phyloP scores from a whole-genome alignment of 2,888 invertebrate genomes.

The Drosophila paramelanica region DNA sequence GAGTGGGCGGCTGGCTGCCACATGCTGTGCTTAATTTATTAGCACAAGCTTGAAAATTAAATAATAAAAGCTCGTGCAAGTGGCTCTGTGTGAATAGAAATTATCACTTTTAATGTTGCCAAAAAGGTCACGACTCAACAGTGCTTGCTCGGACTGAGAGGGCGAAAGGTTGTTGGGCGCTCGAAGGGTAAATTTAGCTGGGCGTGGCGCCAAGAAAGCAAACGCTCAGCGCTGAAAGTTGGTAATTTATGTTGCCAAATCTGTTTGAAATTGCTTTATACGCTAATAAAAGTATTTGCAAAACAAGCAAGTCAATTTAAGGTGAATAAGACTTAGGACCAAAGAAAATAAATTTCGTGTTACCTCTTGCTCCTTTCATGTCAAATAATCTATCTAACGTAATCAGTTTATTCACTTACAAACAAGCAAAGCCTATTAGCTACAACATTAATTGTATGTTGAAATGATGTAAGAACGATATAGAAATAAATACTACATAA shows the following conservation, averaged over 20 bases:
- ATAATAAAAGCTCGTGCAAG: conserved; percentile 77
- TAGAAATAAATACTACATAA: neutral
- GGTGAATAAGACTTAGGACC: conserved; percentile 27
- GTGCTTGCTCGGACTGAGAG: neutral
- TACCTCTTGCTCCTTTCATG: neutral
- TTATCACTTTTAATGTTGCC: conserved; percentile 79
- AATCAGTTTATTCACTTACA: conserved; percentile 8
- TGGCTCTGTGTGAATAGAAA: conserved; percentile 69
- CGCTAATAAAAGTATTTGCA: conserved; percentile 64
- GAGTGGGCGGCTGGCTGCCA: conserved; percentile 47
- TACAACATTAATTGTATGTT: neutral
- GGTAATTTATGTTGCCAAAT: conserved; percentile 74
- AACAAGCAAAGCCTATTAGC: neutral
- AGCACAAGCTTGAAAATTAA: conserved; percentile 71
- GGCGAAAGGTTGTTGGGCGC: neutral
- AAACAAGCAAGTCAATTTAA: conserved; percentile 56
- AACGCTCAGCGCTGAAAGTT: conserved; percentile 34
- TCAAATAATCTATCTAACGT: conserved; percentile 3
- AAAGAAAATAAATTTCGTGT: conserved; percentile 11
- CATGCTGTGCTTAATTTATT: conserved; percentile 74
- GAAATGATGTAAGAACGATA: neutral
- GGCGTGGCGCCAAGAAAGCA: conserved; percentile 54
- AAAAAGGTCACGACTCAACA: conserved; percentile 71
- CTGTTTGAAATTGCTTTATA: conserved; percentile 72
- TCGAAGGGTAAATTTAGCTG: conserved; percentile 34